phyloP scores from a whole-genome alignment of 2,888 invertebrate genomes.

The Coecobrya sp. region DNA sequence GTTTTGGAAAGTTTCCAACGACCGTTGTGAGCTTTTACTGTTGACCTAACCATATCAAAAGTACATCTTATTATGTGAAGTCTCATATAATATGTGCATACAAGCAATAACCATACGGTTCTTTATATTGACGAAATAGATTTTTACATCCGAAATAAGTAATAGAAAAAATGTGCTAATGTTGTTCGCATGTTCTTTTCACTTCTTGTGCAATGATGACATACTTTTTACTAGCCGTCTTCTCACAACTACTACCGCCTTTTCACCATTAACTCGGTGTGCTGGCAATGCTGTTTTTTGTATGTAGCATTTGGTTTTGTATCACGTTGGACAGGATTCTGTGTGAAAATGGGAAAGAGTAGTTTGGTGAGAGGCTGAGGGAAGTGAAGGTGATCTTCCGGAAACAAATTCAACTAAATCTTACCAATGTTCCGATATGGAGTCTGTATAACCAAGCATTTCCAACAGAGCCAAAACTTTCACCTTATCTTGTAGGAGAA shows the following conservation, averaged over 20 bases:
- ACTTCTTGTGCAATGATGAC: not conserved
- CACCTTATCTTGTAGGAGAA: constrained; percentile 67
- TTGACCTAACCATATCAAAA: constrained; percentile 2
- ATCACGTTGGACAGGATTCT: not conserved
- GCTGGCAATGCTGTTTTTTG: not conserved
- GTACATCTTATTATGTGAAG: not conserved
- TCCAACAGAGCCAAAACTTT: constrained; percentile 49
- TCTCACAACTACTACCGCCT: not conserved
- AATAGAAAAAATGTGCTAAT: not conserved
- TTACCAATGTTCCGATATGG: not conserved
- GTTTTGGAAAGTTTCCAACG: constrained; percentile 19
- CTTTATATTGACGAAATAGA: not conserved
- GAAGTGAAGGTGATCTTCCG: constrained; percentile 85
- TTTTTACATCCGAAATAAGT: not conserved
- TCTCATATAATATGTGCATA: not conserved
- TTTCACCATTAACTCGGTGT: not conserved
- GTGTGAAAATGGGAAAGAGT: constrained; percentile 41
- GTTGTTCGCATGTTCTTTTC: not conserved
- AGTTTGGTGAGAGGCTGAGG: constrained; percentile 65
- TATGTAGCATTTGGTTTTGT: not conserved
- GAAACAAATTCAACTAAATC: constrained; percentile 83
- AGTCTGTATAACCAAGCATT: not conserved
- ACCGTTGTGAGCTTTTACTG: not conserved
- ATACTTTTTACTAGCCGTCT: not conserved
- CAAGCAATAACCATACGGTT: not conserved